Evolutionary conservation across 2,888 invertebrate genomes (phyloP).

Genomic region (Apamea epomidion): DNA sequence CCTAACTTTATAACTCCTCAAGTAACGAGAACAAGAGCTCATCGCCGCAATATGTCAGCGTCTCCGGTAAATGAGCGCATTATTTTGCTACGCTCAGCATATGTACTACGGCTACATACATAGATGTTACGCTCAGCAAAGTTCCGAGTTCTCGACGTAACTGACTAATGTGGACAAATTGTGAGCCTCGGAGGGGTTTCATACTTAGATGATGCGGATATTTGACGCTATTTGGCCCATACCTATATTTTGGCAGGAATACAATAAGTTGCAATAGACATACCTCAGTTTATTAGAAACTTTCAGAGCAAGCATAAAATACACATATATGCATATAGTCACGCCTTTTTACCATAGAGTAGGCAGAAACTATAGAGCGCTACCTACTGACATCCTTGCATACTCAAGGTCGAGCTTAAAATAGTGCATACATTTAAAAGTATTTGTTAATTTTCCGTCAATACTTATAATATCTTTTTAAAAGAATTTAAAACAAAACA

Average conservation of each 20-base stretch:
- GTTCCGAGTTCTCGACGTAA: conserved; percentile 28
- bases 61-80: conserved; percentile 56
- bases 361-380: too few relatives aligned
- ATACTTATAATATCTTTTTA: too few relatives aligned
- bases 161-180: conserved; percentile 58
- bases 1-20: conserved; percentile 18
- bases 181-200: conserved; percentile 3
- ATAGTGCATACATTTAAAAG: not conserved
- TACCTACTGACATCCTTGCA: too few relatives aligned
- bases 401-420: not conserved
- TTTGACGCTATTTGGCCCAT: not conserved
- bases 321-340: too few relatives aligned
- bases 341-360: too few relatives aligned
- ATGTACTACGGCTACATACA: conserved; percentile 4
- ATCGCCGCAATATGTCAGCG: conserved; percentile 54
- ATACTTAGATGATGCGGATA: conserved; percentile 9
- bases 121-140: conserved; percentile 21
- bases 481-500: not conserved
- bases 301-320: too few relatives aligned
- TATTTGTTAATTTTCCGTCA: too few relatives aligned
- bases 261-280: too few relatives aligned
- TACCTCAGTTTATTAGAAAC: not conserved
- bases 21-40: conserved; percentile 29
- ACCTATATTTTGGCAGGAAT: not conserved
- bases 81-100: conserved; percentile 44